Conservation (phyloP, 2,888 invertebrate species). For the Helleia helle region DNA sequence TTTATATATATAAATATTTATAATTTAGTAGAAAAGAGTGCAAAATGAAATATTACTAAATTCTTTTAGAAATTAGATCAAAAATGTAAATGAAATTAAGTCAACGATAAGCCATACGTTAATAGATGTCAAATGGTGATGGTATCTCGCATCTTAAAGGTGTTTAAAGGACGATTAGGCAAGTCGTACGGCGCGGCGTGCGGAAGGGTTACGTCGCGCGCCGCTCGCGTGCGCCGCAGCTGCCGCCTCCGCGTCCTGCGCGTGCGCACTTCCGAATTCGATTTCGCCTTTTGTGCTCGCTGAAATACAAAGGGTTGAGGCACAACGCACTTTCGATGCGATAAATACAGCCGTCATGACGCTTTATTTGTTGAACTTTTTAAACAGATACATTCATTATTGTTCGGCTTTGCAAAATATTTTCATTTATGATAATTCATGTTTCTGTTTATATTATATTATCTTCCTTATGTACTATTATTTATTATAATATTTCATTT, state of each 20-base stretch:
- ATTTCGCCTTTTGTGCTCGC: constrained; percentile 17
- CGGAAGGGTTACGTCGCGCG: constrained; percentile 9
- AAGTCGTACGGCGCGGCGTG: background rate
- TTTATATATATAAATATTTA: too few species aligned
- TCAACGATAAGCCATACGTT: background rate
- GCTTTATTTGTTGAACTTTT: constrained; percentile 5
- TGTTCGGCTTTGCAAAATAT: too few species aligned
- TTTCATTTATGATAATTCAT: too few species aligned
- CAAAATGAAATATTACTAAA: too few species aligned
- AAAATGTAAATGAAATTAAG: background rate
- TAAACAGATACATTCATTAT: constrained; percentile 1
- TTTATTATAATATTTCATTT: too few species aligned
- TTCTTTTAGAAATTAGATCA: too few species aligned
- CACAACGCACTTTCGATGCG: constrained; percentile 17
- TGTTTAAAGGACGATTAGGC: constrained; percentile 7
- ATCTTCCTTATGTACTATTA: too few species aligned
- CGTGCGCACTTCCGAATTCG: constrained; percentile 21
- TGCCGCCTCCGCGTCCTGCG: constrained; percentile 14
- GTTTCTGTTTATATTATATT: too few species aligned
- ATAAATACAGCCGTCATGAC: constrained; percentile 14
- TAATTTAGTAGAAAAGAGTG: background rate
- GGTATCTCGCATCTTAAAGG: constrained; percentile 6
- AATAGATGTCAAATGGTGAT: constrained; percentile 6
- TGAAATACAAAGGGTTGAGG: constrained; percentile 16
- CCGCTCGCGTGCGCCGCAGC: constrained; percentile 14